Evolutionary conservation across 2,113 vertebrate genomes (phyloP).

Genomic region (Eonycteris spelaea): DNA sequence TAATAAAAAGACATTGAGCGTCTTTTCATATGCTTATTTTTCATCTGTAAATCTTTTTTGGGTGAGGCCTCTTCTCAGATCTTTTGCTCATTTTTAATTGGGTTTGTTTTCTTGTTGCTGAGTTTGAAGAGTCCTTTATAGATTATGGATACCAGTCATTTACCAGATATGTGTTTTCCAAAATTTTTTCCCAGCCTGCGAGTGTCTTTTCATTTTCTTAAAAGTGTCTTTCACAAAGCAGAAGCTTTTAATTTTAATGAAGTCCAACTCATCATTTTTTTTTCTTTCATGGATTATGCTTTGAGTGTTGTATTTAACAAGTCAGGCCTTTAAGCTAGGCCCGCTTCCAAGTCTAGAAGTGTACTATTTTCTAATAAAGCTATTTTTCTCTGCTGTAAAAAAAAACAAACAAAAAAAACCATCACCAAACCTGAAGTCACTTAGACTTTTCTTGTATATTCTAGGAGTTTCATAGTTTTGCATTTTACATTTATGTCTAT

Average conservation of each 20-base stretch:
- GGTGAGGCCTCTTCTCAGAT: background rate
- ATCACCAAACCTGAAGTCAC: background rate
- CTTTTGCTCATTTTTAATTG: background rate
- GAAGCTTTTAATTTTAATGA: too few relatives aligned
- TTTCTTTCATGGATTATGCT: background rate
- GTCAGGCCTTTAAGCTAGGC: background rate
- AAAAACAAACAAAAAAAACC: too few relatives aligned
- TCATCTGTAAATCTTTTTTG: background rate
- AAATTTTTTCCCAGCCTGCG: background rate
- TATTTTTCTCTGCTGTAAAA: too few relatives aligned
- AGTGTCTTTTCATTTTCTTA: background rate
- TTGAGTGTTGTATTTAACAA: background rate
- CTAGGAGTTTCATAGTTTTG: background rate
- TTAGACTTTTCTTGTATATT: background rate
- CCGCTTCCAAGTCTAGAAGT: too few relatives aligned
- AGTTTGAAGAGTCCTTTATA: background rate
- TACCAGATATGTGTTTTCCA: background rate
- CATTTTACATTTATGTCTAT: background rate
- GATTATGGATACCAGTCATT: background rate
- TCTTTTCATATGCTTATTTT: background rate
- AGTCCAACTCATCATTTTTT: too few relatives aligned
- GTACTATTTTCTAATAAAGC: too few relatives aligned
- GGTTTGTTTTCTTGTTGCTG: background rate
- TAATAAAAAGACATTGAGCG: background rate
- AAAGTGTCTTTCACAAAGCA: slow-evolving; percentile 9